Evolutionary conservation across 2,888 invertebrate genomes (phyloP).

Genomic region (Perdita meconis): DNA sequence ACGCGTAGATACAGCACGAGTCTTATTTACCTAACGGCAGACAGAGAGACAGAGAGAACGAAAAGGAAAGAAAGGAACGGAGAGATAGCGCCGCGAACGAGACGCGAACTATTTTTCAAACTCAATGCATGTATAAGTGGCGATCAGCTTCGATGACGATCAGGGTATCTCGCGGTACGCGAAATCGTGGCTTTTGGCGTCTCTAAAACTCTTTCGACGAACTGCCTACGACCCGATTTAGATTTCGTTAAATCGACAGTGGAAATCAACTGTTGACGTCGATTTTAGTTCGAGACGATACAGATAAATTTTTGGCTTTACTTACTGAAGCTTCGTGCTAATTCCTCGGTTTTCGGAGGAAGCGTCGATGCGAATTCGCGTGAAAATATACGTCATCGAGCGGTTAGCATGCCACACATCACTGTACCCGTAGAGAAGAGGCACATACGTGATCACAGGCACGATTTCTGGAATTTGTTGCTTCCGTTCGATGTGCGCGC

Average conservation of each 20-base stretch:
- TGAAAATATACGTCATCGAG: conserved; percentile 28
- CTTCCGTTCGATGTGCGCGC: conserved; percentile 55
- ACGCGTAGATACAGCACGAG: conserved; percentile 53
- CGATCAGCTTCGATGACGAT: conserved; percentile 41
- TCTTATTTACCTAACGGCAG: conserved; percentile 59
- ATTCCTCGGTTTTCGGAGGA: conserved; percentile 3
- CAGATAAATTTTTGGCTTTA: conserved; percentile 30
- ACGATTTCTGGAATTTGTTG: conserved; percentile 49
- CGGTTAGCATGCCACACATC: conserved; percentile 14
- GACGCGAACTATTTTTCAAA: conserved; percentile 60
- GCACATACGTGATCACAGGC: conserved; percentile 15
- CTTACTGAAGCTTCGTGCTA: conserved; percentile 21
- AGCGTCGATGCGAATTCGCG: background rate
- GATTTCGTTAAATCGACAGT: background rate
- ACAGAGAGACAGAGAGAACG: conserved; percentile 11
- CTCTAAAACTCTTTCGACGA: background rate
- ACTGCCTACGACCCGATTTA: background rate
- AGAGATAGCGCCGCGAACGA: conserved; percentile 53
- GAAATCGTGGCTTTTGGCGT: background rate
- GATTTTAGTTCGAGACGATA: no score
- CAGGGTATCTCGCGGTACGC: conserved; percentile 21
- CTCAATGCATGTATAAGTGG: conserved; percentile 32
- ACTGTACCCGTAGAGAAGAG: conserved; percentile 1
- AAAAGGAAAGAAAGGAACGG: conserved; percentile 24
- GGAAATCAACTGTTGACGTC: no score